phyloP scores from a whole-genome alignment of 2,113 vertebrate genomes.

The Ciconia maguari region DNA sequence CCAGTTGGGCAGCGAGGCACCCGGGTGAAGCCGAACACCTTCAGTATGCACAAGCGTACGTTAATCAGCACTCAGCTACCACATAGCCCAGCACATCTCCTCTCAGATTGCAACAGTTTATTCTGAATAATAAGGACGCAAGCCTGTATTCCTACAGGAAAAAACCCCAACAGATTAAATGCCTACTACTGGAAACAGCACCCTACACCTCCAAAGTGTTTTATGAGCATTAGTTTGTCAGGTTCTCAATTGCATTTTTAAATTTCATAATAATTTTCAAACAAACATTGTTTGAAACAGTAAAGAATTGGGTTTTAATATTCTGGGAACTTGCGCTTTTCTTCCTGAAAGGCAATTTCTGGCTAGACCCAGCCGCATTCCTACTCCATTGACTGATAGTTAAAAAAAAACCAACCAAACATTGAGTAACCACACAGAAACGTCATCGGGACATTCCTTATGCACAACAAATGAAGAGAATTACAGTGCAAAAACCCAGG shows the following conservation, averaged over 20 bases:
- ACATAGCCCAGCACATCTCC: neutral
- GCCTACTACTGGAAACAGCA: neutral
- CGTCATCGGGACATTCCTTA: neutral
- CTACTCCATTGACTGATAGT: neutral
- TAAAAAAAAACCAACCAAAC: neutral
- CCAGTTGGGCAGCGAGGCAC: neutral
- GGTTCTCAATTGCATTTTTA: neutral
- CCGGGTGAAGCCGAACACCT: neutral
- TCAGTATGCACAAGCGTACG: neutral
- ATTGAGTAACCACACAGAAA: neutral
- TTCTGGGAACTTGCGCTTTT: neutral
- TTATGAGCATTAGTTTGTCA: neutral
- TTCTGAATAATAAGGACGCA: neutral
- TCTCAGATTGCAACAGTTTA: accelerated
- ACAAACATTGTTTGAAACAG: neutral
- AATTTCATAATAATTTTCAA: neutral
- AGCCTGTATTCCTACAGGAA: neutral
- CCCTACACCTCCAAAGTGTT: neutral
- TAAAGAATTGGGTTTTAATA: neutral
- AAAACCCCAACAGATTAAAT: neutral
- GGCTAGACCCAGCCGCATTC: neutral
- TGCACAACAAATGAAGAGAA: neutral
- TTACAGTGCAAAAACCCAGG: neutral
- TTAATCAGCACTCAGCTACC: neutral
- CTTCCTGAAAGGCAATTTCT: neutral